Evolutionary conservation across 2,797 vertebrate genomes (phyloP), one percentile per base, ranked within the genome.

Genomic region (Botia almorhae): DNA sequence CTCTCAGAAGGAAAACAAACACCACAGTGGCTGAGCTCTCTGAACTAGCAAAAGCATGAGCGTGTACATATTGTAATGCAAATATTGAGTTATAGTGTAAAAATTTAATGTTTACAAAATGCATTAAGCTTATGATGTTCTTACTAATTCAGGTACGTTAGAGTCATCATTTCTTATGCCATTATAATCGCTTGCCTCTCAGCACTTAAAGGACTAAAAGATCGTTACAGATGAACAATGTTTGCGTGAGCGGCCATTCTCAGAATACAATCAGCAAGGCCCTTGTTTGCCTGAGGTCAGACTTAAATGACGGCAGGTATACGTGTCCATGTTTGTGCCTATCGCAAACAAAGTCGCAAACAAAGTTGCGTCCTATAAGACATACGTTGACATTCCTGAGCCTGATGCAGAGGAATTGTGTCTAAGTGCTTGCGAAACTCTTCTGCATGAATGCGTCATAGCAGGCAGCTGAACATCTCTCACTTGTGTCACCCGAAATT

Each of bases 401-500:
- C 51, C 36, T 19, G 56, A 58, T 56, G 64, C 23, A 19, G 39
- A 33, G 43, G 17, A 69, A 60, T 60, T 69, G 14, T n/a, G 16
- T 53, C 60, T 1, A 14, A 16, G 23, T 13, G 16, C 26, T 16
- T 26, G 1, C 29, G n/a, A 17, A n/a, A 14, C 17, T 65, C 33
- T 16, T 72, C 46, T 26, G 11, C 13, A 26, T 67, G 19, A 46
- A 19, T 33, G 36, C 61, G 56, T 73, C 51, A 74, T 17, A 80
- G 23, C 69, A 73, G 61, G 74, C 61, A 73, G 21, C 70, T 80
- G 61, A 80, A 80, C 78, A 80, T 74, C 61, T 74, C 61, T 80
- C 61, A 56, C 70, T 46, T 55, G 69, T 80, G 69, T 64, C 60
- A 55, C 70, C 64, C 63, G 46, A 21, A 26, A 80, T 74, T 64